Evolutionary conservation across 2,888 invertebrate genomes (phyloP).

Genomic region (Zele albiditarsus): DNA sequence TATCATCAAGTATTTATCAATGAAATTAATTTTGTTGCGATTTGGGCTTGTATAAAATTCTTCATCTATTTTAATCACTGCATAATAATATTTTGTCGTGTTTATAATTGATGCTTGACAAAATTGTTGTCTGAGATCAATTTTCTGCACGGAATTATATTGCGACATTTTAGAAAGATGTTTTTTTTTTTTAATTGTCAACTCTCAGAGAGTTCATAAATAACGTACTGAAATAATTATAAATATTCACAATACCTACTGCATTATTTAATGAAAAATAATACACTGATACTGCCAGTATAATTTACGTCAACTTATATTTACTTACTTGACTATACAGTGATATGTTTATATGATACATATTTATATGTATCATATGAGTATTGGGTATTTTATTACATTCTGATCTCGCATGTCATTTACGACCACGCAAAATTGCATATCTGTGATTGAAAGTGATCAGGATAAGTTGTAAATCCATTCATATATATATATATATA

Average conservation of each 20-base stretch:
- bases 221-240: background rate
- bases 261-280: background rate
- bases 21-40: too few relatives aligned
- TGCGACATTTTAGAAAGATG: too few relatives aligned
- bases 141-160: too few relatives aligned
- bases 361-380: background rate
- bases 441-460: background rate
- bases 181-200: too few relatives aligned
- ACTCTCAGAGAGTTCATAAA: too few relatives aligned
- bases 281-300: background rate
- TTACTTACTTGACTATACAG: background rate
- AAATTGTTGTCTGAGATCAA: too few relatives aligned
- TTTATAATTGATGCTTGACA: too few relatives aligned
- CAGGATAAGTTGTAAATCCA: background rate
- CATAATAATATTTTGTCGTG: too few relatives aligned
- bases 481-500: background rate
- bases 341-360: background rate
- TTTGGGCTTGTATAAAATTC: too few relatives aligned
- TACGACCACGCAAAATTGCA: background rate
- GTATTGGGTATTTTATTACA: background rate
- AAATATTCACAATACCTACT: background rate
- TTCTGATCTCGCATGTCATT: background rate
- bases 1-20: background rate
- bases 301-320: background rate
- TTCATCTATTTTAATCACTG: too few relatives aligned